Base-by-base conservation (phyloP, 2,888 invertebrate genomes). In the Lysandra coridon region DNA sequence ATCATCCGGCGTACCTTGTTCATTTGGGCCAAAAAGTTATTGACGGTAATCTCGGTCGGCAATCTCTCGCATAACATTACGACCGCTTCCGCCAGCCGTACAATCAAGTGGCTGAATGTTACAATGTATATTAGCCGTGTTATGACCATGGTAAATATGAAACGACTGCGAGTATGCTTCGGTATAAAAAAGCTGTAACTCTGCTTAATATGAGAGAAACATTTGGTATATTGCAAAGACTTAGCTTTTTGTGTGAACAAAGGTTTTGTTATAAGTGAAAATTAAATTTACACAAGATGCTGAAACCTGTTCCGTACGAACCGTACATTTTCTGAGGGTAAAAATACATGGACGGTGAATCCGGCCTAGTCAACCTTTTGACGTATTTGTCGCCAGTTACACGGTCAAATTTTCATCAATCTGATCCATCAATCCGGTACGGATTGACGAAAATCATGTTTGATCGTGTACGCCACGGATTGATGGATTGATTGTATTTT, bases 21-120 rank as follows among this genome's bases (percentile, higher is more conserved):
- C 33, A 33, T 69, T 69, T 69, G 69, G 37, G 17, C 33, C 14
- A 33, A 33, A 69, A 33, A 69, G 37, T 17, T 17, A 33, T 69
- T 6, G 33, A 4, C 69, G 33, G 33, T 69, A 69, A 37, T 69
- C 69, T 69, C 33, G 14, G 17, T 5, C 33, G 33, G 33, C 37
- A 37, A 69, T 69, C 69, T 69, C 69, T 33, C 69, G 69, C 69
- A 37, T 69, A 69, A 33, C 69, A 69, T 69, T 37, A 69, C 64
- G 23, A 30, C 69, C 69, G 69, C 33, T 69, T 69, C 69, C 69
- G 69, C 14, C 17, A 5, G 64, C 3, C 30, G 33, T 69, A 69
- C 37, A 33, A 64, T 30, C 64, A 30, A 30, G 64, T 12, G 64
- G 33, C 69, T 14, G 30, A 64, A 64, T 64, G 5, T 2, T 14